Base-by-base conservation (phyloP, 1,140 invertebrate genomes). In the Parasteatoda tepidariorum region DNA sequence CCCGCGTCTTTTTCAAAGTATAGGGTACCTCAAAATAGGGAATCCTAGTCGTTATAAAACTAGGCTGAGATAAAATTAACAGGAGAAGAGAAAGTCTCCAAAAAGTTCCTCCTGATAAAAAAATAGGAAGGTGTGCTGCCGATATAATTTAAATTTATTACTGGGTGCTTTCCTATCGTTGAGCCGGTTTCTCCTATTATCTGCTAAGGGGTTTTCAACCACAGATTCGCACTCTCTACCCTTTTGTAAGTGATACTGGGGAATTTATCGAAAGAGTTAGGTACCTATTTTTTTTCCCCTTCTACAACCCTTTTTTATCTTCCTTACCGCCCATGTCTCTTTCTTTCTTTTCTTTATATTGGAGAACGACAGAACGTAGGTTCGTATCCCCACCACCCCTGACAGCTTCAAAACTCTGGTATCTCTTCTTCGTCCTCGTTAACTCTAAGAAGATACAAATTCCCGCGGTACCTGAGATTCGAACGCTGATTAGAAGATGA, bases 81-180 rank as follows among this genome's bases (percentile, higher is more conserved):
- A 41, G 64, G 62, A 22, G 71, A 30, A 57, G 71, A 62, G 73
- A 64, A n/a, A n/a, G n/a, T n/a, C 34, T 33, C 59, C 62, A 41
- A 79, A 68, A 79, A 79, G 75, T 79, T 79, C 75, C 59, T 64
- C 4, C 70, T 31, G 62, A 79, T 78, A 79, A 79, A 79, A 48
- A 79, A n/a, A n/a, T n/a, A n/a, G n/a, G n/a, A n/a, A 79, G 75
- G 75, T 79, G 64, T 31, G 75, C 41, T 41, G 26, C 38, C 75
- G 75, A 79, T 57, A 79, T 79, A 79, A 79, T 79, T 79, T 79
- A 79, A 79, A 79, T 79, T 79, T 79, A 79, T 79, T 79, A 79
- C 75, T 67, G 41, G 75, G 75, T 5, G 75, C 38, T 68, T 76
- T 79, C 34, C 75, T 33, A 67, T 67, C 68, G 62, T 38, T 76